phyloP scores from a whole-genome alignment of 2,888 invertebrate genomes.

The Drosophila mulleri region DNA sequence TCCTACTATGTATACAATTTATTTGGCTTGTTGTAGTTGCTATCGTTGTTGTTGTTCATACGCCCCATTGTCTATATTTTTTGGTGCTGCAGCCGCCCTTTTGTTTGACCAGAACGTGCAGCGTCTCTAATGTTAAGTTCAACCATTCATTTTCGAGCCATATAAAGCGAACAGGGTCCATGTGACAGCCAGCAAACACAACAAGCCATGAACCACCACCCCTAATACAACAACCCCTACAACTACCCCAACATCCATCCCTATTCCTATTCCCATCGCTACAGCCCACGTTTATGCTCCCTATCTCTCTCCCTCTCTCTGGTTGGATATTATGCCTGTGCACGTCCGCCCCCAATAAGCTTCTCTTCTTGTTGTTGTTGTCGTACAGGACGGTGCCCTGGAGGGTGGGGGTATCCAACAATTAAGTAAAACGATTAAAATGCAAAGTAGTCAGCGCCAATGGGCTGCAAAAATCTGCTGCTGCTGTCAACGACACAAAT shows the following conservation, averaged over 20 bases:
- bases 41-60: constrained; percentile 51
- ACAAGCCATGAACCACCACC: neutral
- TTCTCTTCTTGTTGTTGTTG: constrained; percentile 31
- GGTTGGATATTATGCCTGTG: constrained; percentile 50
- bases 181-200: constrained; percentile 12
- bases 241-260: neutral
- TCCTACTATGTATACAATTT: constrained; percentile 73
- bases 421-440: constrained; percentile 77
- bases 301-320: constrained; percentile 4
- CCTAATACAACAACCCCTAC: neutral
- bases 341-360: constrained; percentile 28
- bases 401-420: constrained; percentile 50
- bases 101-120: constrained; percentile 53
- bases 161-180: constrained; percentile 19
- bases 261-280: neutral
- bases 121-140: constrained; percentile 65
- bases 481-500: constrained; percentile 7
- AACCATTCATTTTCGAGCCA: constrained; percentile 55
- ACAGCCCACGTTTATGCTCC: neutral
- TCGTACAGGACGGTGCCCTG: neutral
- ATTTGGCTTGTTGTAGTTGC: constrained; percentile 58
- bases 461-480: constrained; percentile 34
- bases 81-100: constrained; percentile 34
- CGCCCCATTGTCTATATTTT: constrained; percentile 69
- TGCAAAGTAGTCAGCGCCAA: constrained; percentile 72